Percentiles rank a stretch among this genome's conserved stretches.
phyloP scores from a whole-genome alignment of 2,113 vertebrate species.

The Chascanopsetta lugubris region DNA sequence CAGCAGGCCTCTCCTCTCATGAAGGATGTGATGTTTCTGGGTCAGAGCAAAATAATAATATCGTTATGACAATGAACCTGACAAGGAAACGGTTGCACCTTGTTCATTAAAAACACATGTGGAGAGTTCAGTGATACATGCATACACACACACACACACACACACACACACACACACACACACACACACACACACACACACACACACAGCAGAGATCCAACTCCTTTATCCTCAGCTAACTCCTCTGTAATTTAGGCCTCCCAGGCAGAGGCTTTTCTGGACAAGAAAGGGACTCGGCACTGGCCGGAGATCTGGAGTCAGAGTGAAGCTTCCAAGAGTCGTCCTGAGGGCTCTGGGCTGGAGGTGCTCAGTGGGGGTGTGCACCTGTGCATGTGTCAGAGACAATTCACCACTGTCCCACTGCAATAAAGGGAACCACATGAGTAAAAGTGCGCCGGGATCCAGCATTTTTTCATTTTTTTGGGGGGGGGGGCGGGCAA shows the following conservation, averaged over 20 bases:
- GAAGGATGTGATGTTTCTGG: constrained; percentile 7
- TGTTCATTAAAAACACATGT: constrained; percentile 33
- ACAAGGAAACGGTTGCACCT: constrained; percentile 7
- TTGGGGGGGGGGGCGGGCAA: constrained; percentile 16
- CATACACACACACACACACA: constrained; percentile 3
- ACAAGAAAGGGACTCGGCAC: constrained; percentile 42
- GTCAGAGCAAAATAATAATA: constrained; percentile 43
- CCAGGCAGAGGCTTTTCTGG: constrained; percentile 44
- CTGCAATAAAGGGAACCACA: constrained; percentile 38
- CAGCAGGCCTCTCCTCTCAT: background rate
- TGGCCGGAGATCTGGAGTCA: constrained; percentile 18
- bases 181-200: background rate
- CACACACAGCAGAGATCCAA: constrained; percentile 15
- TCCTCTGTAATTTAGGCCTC: constrained; percentile 57
- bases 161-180: constrained; percentile 13
- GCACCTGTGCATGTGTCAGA: constrained; percentile 55
- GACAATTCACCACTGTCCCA: constrained; percentile 25
- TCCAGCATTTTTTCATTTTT: constrained; percentile 25
- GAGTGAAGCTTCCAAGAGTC: constrained; percentile 41
- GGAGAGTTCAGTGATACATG: constrained; percentile 23
- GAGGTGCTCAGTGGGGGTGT: constrained; percentile 49
- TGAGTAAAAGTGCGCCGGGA: constrained; percentile 43
- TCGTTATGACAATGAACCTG: background rate
- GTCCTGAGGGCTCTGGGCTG: constrained; percentile 42
- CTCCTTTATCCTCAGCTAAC: constrained; percentile 33